Evolutionary conservation across 2,888 invertebrate species (phyloP).

Genomic region (Slavum lentiscoides): DNA sequence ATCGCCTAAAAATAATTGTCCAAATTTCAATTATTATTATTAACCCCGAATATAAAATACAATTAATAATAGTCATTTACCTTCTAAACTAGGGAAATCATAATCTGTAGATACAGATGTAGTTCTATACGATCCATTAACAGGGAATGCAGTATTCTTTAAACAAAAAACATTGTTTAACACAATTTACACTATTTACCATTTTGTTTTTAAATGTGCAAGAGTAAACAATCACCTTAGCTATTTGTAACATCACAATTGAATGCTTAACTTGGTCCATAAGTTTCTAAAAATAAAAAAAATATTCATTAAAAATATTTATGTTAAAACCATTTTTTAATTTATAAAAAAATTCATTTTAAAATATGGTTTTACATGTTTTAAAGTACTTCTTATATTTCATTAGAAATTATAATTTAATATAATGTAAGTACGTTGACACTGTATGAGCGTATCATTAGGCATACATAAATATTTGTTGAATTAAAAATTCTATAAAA

Average conservation of each 20-base stretch:
- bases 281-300: constrained; percentile 74
- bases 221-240: constrained; percentile 71
- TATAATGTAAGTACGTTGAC: no score
- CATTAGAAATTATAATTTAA: no score
- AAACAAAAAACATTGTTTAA: constrained; percentile 56
- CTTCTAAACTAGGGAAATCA: constrained; percentile 51
- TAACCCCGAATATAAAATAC: not conserved
- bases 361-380: not conserved
- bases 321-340: not conserved
- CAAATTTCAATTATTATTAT: not conserved
- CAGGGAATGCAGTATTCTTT: constrained; percentile 87
- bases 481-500: no score
- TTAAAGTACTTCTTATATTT: no score
- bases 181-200: constrained; percentile 8
- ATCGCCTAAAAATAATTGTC: constrained; percentile 15
- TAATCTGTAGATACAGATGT: constrained; percentile 46
- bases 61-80: constrained; percentile 4
- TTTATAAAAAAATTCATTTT: not conserved
- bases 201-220: constrained; percentile 1
- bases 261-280: constrained; percentile 97
- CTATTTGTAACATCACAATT: constrained; percentile 95
- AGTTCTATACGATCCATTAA: constrained; percentile 80
- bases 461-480: no score
- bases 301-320: not conserved
- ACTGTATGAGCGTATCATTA: no score